Percentiles rank a stretch among this genome's conserved stretches.
These are phyloP conservation scores for Aegithalos caudatus DNA, from an alignment of 2,113 vertebrate genomes.

Conservation along the genomic window DNA sequence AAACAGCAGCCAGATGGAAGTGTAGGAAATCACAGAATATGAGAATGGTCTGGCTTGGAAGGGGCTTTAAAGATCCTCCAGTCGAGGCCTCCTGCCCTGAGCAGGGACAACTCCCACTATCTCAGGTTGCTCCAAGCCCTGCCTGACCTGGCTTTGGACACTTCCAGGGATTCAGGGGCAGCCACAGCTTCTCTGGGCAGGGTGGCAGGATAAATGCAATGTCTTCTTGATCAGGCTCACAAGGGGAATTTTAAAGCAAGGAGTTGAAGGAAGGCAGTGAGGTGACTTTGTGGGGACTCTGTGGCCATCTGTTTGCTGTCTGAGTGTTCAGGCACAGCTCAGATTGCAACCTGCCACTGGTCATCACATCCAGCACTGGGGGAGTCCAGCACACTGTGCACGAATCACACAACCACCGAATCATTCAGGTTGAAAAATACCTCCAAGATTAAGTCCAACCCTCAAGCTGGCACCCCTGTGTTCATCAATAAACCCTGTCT, in stretches of 20 bases:
- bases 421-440: not conserved
- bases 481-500: not conserved
- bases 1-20: not conserved
- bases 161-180: too few relatives aligned
- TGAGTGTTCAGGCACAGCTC: not conserved
- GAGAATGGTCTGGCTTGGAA: too few relatives aligned
- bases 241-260: too few relatives aligned
- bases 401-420: not conserved
- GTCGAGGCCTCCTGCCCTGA: not conserved
- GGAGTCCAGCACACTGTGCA: not conserved
- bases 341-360: not conserved
- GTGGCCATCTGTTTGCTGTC: not conserved
- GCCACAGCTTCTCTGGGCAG: not conserved
- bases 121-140: too few relatives aligned
- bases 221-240: not conserved
- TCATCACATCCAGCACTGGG: too few relatives aligned
- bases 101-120: not conserved
- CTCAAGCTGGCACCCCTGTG: not conserved
- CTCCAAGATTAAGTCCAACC: not conserved
- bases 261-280: not conserved
- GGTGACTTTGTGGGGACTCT: not conserved
- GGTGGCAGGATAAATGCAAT: not conserved
- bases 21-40: not conserved
- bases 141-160: not conserved
- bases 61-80: not conserved